Evolutionary conservation across 2,797 vertebrate species (phyloP).

Genomic region (Halcyon chelicuti): DNA sequence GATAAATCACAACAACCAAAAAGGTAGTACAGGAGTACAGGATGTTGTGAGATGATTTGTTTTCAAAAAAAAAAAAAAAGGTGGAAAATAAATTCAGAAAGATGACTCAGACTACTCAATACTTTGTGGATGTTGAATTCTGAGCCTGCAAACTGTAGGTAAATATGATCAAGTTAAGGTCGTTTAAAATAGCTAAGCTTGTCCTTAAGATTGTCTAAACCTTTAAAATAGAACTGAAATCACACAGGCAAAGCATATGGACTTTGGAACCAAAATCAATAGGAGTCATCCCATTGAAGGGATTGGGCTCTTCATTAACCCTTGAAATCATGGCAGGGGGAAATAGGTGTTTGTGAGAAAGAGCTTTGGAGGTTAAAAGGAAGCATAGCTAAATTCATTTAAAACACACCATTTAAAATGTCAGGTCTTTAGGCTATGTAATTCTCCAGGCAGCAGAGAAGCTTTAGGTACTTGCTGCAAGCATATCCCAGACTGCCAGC

Average conservation of each 20-base stretch:
- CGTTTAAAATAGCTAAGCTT: constrained; percentile 20
- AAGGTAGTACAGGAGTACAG: background rate
- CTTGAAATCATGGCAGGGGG: background rate
- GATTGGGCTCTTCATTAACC: background rate
- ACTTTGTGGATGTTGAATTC: constrained; percentile 1
- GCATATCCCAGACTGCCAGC: background rate
- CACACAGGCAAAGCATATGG: background rate
- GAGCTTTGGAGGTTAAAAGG: background rate
- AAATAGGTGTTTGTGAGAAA: background rate
- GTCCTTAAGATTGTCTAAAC: background rate
- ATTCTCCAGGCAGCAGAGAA: background rate
- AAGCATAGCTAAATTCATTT: background rate
- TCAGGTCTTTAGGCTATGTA: background rate
- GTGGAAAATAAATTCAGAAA: no score
- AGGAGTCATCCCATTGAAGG: background rate
- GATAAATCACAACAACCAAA: background rate
- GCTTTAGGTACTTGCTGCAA: background rate
- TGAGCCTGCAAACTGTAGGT: constrained; percentile 17
- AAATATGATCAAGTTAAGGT: background rate
- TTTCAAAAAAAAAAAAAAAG: background rate
- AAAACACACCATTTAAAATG: background rate
- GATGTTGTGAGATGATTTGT: background rate
- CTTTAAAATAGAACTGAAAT: constrained; percentile 21
- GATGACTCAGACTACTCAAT: no score
- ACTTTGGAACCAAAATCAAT: background rate